Percentiles rank a stretch among this genome's conserved stretches.
phyloP scores from a whole-genome alignment of 2,113 vertebrate species.

The Sclerurus mexicanus region DNA sequence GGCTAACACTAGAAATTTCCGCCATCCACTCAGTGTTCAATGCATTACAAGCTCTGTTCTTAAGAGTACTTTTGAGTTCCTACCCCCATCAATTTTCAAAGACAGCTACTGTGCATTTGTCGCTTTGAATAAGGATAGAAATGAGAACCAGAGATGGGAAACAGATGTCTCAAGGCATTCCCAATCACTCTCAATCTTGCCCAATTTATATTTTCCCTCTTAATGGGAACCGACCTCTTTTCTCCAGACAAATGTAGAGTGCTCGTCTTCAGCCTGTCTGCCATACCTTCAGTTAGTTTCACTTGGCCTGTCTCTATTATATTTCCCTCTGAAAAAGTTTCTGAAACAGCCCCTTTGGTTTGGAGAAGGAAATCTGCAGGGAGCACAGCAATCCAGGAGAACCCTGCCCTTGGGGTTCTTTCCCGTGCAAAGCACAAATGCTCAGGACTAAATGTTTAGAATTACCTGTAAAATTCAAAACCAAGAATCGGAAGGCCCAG shows the following conservation, averaged over 20 bases:
- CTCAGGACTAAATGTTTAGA: neutral
- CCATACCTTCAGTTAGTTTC: neutral
- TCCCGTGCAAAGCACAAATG: neutral
- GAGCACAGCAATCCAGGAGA: neutral
- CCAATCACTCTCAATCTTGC: conserved; percentile 23
- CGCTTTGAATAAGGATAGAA: conserved; percentile 65
- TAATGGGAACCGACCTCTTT: neutral
- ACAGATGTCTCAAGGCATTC: conserved; percentile 64
- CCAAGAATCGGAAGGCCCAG: neutral
- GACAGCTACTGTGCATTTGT: conserved; percentile 62
- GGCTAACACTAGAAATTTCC: conserved; percentile 49
- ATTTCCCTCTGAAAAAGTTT: neutral
- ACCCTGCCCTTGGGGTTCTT: neutral
- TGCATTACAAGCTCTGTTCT: conserved; percentile 44
- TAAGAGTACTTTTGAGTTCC: conserved; percentile 30
- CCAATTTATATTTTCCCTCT: conserved; percentile 42
- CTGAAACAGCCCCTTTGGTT: neutral
- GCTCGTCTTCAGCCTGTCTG: neutral
- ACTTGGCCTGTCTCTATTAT: neutral
- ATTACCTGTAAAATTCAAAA: neutral
- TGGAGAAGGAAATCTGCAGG: neutral
- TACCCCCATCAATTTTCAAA: conserved; percentile 56
- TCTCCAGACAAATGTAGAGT: neutral
- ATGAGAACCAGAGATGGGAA: conserved; percentile 65
- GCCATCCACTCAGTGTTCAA: neutral